A percentile compares a stretch with the other conserved stretches of the same genome.
Evolutionary conservation across 53 echinoderm and acorn worm genomes (phyloP).

Genomic region (Echinometra lucunter): DNA sequence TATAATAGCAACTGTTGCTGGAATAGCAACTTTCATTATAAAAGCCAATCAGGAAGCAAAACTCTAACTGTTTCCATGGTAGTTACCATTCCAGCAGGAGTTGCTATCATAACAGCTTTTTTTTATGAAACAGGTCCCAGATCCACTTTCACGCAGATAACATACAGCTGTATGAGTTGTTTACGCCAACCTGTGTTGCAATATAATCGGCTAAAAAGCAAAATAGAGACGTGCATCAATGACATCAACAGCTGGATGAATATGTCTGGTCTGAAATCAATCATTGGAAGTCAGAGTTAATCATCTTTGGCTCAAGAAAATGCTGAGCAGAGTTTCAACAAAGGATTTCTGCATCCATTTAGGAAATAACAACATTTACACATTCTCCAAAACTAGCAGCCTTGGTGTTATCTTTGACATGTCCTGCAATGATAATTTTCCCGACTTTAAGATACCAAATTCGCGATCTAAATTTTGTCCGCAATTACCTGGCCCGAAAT

Average conservation of each 20-base stretch:
- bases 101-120: too few species aligned
- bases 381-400: slow-evolving; percentile 50
- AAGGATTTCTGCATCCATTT: neutral
- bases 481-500: slow-evolving; percentile 42
- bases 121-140: too few species aligned
- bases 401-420: slow-evolving; percentile 67
- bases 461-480: slow-evolving; percentile 57
- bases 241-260: slow-evolving; percentile 59
- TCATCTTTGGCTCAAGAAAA: slow-evolving; percentile 59
- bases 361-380: neutral
- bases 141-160: slow-evolving; percentile 40
- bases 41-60: too few species aligned
- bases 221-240: too few species aligned
- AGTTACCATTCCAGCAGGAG: too few species aligned
- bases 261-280: slow-evolving; percentile 57
- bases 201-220: slow-evolving; percentile 40
- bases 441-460: slow-evolving; percentile 59
- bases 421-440: slow-evolving; percentile 53
- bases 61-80: too few species aligned
- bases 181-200: slow-evolving; percentile 34
- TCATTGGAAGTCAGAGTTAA: slow-evolving; percentile 51
- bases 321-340: neutral
- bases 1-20: too few species aligned
- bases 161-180: slow-evolving; percentile 63
- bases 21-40: too few species aligned